These are phyloP conservation scores for Poecilia velifera DNA, from an alignment of 2,797 vertebrate genomes.

Conservation along the genomic window DNA sequence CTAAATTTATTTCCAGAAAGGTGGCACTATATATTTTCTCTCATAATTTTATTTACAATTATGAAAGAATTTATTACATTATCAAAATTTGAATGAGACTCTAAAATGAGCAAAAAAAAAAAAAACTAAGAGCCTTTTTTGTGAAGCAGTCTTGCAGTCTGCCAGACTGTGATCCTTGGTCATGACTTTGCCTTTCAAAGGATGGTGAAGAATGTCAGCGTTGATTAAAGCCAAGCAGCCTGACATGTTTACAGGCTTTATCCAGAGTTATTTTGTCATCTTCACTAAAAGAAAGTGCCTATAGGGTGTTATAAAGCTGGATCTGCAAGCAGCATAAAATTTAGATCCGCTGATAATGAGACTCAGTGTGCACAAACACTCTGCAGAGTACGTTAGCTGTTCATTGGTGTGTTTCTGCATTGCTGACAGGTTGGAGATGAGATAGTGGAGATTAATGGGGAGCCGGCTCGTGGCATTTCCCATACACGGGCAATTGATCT, in stretches of 20 bases:
- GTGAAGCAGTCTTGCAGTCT: slow-evolving; percentile 39
- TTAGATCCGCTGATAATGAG: slow-evolving; percentile 24
- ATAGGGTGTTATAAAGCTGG: slow-evolving; percentile 25
- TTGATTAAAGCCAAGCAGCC: slow-evolving; percentile 54
- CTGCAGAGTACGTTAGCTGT: neutral
- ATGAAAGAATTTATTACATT: slow-evolving; percentile 33
- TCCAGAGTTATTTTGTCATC: slow-evolving; percentile 55
- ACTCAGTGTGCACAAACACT: neutral
- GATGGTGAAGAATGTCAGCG: slow-evolving; percentile 48
- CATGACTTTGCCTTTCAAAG: slow-evolving; percentile 50
- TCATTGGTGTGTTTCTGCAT: slow-evolving; percentile 29
- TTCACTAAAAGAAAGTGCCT: slow-evolving; percentile 53
- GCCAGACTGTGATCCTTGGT: slow-evolving; percentile 54
- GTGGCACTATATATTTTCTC: slow-evolving; percentile 9
- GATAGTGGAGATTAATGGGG: slow-evolving; percentile 98
- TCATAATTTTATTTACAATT: slow-evolving; percentile 19
- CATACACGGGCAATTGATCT: slow-evolving; percentile 97
- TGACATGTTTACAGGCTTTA: slow-evolving; percentile 59
- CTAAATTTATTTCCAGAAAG: slow-evolving; percentile 15
- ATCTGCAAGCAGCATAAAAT: slow-evolving; percentile 17
- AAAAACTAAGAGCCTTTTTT: slow-evolving; percentile 25
- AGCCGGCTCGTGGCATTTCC: slow-evolving; percentile 95
- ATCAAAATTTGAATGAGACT: slow-evolving; percentile 31
- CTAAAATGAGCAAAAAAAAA: slow-evolving; percentile 5
- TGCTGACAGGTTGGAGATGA: slow-evolving; percentile 93